Evolutionary conservation across 2,113 vertebrate species (phyloP).

Genomic region (Seriola aureovittata): DNA sequence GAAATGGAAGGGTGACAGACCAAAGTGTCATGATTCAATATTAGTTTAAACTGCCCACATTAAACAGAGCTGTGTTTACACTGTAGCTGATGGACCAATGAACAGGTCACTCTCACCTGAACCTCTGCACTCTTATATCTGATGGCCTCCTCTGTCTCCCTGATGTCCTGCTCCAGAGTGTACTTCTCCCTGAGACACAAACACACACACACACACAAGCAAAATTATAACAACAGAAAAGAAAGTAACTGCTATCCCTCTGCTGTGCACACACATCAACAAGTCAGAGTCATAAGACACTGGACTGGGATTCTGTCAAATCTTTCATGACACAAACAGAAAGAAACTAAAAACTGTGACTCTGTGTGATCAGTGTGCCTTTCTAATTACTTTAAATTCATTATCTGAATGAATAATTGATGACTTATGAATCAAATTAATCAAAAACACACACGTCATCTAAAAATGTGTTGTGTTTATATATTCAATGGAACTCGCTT

Average conservation of each 20-base stretch:
- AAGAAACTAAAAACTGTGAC: background rate
- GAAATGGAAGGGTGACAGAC: background rate
- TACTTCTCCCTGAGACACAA: constrained; percentile 90
- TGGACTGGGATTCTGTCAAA: constrained; percentile 22
- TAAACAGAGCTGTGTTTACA: background rate
- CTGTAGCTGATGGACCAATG: background rate
- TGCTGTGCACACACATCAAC: background rate
- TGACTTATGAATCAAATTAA: background rate
- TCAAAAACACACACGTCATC: no score
- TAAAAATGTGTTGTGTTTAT: no score
- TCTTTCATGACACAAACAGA: background rate
- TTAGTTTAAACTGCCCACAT: background rate
- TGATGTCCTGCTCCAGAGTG: constrained; percentile 94
- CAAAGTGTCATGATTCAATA: background rate
- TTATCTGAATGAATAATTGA: background rate
- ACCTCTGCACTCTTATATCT: constrained; percentile 94
- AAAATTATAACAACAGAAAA: background rate
- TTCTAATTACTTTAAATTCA: no score
- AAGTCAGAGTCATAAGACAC: constrained; percentile 1
- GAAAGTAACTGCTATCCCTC: background rate
- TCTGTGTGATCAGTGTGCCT: background rate
- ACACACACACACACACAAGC: constrained; percentile 25
- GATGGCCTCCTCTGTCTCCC: constrained; percentile 95
- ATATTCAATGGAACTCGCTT: no score
- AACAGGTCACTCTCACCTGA: constrained; percentile 86